These are phyloP conservation scores for Elysia crispata DNA, from an alignment of 2,888 invertebrate species.

Conservation along the genomic window DNA sequence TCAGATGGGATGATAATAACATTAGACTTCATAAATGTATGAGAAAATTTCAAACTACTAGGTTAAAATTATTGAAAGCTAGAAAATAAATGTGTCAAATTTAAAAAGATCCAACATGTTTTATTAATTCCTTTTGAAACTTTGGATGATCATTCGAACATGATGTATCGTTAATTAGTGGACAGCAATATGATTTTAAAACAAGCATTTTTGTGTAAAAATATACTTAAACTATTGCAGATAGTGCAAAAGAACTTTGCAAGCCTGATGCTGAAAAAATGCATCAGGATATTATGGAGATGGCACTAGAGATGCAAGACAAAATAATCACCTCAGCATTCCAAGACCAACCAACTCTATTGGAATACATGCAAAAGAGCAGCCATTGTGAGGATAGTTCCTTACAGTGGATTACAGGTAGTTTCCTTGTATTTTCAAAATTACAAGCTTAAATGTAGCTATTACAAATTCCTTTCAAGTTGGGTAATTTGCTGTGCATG, in stretches of 20 bases:
- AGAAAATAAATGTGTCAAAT: no score
- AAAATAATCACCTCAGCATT: conserved; percentile 31
- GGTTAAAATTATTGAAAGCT: no score
- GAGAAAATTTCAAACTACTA: no score
- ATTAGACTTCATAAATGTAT: no score
- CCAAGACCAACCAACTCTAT: neutral
- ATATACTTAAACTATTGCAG: neutral
- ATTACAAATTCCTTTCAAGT: no score
- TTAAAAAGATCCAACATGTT: no score
- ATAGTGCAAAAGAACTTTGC: neutral
- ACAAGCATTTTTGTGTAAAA: neutral
- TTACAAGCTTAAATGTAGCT: neutral
- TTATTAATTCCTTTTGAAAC: no score
- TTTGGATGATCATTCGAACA: no score
- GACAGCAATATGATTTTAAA: no score
- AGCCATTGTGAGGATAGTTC: neutral
- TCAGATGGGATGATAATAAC: no score
- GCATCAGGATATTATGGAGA: neutral
- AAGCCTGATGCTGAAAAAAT: neutral
- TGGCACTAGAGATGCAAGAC: neutral
- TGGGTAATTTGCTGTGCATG: no score
- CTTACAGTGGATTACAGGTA: conserved; percentile 24
- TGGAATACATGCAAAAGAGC: conserved; percentile 7
- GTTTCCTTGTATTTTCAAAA: neutral
- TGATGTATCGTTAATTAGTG: no score